Evolutionary conservation across 2,113 vertebrate species (phyloP).

Genomic region (Phaetusa simplex): DNA sequence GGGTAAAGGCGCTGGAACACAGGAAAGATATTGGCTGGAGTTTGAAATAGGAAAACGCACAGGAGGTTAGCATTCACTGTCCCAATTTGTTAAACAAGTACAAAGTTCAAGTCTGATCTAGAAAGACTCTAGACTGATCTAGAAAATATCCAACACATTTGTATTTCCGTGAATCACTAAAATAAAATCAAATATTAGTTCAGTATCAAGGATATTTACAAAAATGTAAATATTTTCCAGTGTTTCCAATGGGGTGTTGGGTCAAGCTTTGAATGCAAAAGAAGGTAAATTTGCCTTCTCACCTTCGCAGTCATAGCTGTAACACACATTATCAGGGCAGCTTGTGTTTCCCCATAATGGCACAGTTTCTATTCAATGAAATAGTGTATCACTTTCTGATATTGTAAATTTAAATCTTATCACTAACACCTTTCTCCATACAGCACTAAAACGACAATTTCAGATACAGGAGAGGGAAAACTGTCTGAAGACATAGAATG

Average conservation of each 20-base stretch:
- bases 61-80: not conserved
- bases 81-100: not conserved
- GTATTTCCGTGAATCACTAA: not conserved
- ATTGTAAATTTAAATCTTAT: not conserved
- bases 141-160: not conserved
- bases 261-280: not conserved
- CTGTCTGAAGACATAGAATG: not conserved
- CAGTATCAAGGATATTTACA: not conserved
- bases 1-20: not conserved
- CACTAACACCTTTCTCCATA: not conserved
- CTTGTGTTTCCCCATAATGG: not conserved
- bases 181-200: not conserved
- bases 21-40: not conserved
- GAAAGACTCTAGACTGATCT: not conserved
- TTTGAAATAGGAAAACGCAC: not conserved
- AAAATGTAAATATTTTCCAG: not conserved
- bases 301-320: not conserved
- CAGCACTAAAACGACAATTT: not conserved
- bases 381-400: not conserved
- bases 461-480: not conserved
- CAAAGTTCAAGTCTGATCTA: not conserved
- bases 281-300: not conserved
- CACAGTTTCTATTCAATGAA: not conserved
- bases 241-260: not conserved
- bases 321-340: not conserved